phyloP scores from a whole-genome alignment of 53 echinoderm and acorn worm genomes.

The Stichopus horrens region DNA sequence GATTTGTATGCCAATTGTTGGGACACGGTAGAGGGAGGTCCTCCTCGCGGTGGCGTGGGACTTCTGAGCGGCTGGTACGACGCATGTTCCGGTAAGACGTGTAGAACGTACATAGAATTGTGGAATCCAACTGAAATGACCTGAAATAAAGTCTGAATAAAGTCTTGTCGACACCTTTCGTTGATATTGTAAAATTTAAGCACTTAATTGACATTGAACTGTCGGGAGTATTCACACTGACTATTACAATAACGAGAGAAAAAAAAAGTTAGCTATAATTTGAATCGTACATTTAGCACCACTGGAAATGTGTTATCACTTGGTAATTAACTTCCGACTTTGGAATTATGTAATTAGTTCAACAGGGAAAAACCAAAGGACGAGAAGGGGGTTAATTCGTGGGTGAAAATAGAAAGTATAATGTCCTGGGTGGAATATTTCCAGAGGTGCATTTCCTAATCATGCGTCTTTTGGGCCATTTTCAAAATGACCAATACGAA shows the following conservation, averaged over 20 bases:
- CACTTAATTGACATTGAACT: background rate
- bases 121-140: background rate
- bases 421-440: too few relatives aligned
- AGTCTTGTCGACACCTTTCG: background rate
- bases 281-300: too few relatives aligned
- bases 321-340: too few relatives aligned
- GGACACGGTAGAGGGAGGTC: constrained; percentile 47
- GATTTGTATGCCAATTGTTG: constrained; percentile 78
- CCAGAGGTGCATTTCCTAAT: too few relatives aligned
- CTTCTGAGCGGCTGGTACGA: constrained; percentile 75
- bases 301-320: too few relatives aligned
- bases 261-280: too few relatives aligned
- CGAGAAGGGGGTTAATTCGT: too few relatives aligned
- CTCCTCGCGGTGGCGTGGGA: constrained; percentile 66
- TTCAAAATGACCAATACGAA: too few relatives aligned
- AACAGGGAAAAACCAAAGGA: too few relatives aligned
- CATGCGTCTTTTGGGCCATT: too few relatives aligned
- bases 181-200: background rate
- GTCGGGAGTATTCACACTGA: background rate
- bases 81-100: constrained; percentile 72
- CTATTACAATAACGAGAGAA: background rate
- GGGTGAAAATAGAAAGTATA: too few relatives aligned
- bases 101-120: background rate
- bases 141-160: background rate
- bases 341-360: too few relatives aligned